phyloP scores from a whole-genome alignment of 2,888 invertebrate species.

The Arge pagana region DNA sequence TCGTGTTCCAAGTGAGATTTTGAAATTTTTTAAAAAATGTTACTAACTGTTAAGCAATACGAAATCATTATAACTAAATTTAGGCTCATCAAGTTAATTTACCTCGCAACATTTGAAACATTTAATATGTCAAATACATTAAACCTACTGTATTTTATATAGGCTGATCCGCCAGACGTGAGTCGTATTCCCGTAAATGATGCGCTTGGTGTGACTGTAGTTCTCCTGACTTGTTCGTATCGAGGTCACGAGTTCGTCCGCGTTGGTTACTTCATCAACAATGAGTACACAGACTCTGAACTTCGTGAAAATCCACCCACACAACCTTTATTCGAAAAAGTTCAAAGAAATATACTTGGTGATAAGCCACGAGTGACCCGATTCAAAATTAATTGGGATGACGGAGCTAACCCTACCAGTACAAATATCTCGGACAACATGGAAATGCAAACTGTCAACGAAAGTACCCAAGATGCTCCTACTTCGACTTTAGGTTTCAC shows the following conservation, averaged over 20 bases:
- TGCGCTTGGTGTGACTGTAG: constrained; percentile 97
- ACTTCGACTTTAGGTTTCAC: constrained; percentile 51
- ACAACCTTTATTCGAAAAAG: constrained; percentile 91
- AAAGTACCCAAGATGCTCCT: constrained; percentile 47
- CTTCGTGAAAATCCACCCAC: constrained; percentile 92
- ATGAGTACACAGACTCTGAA: constrained; percentile 93
- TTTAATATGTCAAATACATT: neutral
- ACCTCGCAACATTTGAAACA: constrained; percentile 33
- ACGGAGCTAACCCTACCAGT: constrained; percentile 56
- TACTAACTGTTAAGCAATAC: constrained; percentile 2
- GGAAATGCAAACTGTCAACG: constrained; percentile 49
- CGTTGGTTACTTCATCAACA: constrained; percentile 98
- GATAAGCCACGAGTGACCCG: constrained; percentile 87
- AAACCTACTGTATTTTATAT: constrained; percentile 52
- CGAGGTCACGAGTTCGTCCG: constrained; percentile 90
- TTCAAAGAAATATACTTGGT: constrained; percentile 63
- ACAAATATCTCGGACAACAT: constrained; percentile 48
- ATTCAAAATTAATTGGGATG: constrained; percentile 98
- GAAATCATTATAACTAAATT: neutral
- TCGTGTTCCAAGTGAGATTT: constrained; percentile 80
- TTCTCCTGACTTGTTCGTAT: constrained; percentile 93
- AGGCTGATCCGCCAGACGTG: constrained; percentile 95
- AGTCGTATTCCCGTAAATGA: constrained; percentile 93
- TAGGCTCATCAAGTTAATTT: neutral
- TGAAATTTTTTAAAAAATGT: neutral